Conservation (phyloP, 2,888 invertebrate species). For the Tipula confusa region DNA sequence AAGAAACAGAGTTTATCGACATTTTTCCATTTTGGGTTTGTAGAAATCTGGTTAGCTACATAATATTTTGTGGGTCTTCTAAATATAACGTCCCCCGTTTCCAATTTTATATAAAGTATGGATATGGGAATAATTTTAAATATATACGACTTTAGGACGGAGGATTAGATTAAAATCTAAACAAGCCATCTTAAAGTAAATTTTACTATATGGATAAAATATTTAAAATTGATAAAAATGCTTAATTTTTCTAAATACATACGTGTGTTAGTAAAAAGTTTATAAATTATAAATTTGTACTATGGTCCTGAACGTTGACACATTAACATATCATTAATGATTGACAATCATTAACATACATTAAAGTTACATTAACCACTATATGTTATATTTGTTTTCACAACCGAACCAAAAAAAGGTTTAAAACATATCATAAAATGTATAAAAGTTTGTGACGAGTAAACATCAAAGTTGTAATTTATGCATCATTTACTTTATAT, state of each 20-base stretch:
- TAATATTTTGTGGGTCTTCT: background rate
- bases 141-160: background rate
- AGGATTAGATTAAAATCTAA: background rate
- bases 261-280: too few species aligned
- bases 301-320: background rate
- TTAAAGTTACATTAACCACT: background rate
- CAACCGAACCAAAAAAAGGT: background rate
- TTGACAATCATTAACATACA: background rate
- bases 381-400: background rate
- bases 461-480: background rate
- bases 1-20: conserved; percentile 17
- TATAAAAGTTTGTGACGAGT: background rate
- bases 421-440: background rate
- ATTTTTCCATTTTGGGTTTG: background rate
- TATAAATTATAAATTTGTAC: background rate
- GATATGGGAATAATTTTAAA: background rate
- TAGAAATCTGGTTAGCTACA: background rate
- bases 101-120: background rate
- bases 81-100: too few species aligned
- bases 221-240: background rate
- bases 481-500: background rate
- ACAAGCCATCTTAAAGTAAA: background rate
- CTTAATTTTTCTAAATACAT: background rate
- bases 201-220: background rate
- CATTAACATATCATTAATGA: background rate